A percentile compares a stretch with the other conserved stretches of the same genome.
phyloP scores from a whole-genome alignment of 2,113 vertebrate genomes.

The Takifugu flavidus region DNA sequence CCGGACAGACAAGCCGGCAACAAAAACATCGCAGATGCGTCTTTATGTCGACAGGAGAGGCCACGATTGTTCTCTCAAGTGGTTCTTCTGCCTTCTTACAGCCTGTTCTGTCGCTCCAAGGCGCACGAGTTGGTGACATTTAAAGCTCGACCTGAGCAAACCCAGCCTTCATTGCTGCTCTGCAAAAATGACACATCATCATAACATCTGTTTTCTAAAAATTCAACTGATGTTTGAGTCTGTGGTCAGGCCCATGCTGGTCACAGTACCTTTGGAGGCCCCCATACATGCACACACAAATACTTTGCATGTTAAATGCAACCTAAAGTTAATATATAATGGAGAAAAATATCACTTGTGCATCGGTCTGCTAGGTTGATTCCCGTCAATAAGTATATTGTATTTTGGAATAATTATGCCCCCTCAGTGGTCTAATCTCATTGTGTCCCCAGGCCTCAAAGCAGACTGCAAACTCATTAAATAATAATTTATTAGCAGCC shows the following conservation, averaged over 20 bases:
- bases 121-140: conserved; percentile 42
- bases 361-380: too few species aligned
- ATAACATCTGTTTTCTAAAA: too few species aligned
- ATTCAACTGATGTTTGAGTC: too few species aligned
- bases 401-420: neutral
- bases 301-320: too few species aligned
- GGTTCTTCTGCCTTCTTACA: conserved; percentile 35
- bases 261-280: too few species aligned
- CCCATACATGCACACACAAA: too few species aligned
- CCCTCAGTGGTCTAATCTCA: conserved; percentile 21
- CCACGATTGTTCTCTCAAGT: conserved; percentile 41
- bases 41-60: conserved; percentile 30
- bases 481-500: conserved; percentile 48
- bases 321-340: too few species aligned
- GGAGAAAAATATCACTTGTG: too few species aligned
- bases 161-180: neutral
- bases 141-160: conserved; percentile 5
- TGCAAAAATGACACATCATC: neutral
- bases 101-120: conserved; percentile 32
- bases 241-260: too few species aligned
- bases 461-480: conserved; percentile 64
- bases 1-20: conserved; percentile 42
- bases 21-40: conserved; percentile 29
- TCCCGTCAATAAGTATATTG: too few species aligned
- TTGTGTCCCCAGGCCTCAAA: conserved; percentile 51